Percentiles rank a stretch among this genome's conserved stretches.
These are phyloP conservation scores for Abrostola tripartita DNA, from an alignment of 2,888 invertebrate species.

Conservation along the genomic window DNA sequence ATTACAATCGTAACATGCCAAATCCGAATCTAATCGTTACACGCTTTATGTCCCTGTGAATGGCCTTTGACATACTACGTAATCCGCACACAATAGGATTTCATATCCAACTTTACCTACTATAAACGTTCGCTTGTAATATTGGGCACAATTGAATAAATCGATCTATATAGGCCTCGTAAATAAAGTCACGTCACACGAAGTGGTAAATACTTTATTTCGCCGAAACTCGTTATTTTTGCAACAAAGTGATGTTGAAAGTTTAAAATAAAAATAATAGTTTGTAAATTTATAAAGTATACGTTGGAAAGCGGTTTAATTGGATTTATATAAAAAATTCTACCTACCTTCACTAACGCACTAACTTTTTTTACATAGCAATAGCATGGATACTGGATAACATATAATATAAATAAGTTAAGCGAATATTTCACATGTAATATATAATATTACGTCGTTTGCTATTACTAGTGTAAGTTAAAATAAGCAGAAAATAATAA, in stretches of 20 bases:
- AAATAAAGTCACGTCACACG: conserved; percentile 15
- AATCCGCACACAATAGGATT: conserved; percentile 56
- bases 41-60: conserved; percentile 39
- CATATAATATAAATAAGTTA: too few relatives aligned
- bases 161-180: conserved; percentile 11
- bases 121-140: conserved; percentile 30
- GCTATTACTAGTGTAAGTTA: too few relatives aligned
- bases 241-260: conserved; percentile 1
- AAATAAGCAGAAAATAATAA: too few relatives aligned
- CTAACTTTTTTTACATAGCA: too few relatives aligned
- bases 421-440: too few relatives aligned
- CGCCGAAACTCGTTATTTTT: background rate
- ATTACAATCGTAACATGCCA: conserved; percentile 44
- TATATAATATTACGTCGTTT: too few relatives aligned
- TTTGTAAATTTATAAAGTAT: background rate
- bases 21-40: conserved; percentile 55
- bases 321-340: too few relatives aligned
- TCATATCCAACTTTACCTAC: conserved; percentile 33
- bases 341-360: too few relatives aligned
- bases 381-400: too few relatives aligned
- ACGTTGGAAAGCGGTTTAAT: too few relatives aligned
- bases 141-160: conserved; percentile 39
- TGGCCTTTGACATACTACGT: conserved; percentile 50
- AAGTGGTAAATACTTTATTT: conserved; percentile 18
- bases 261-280: background rate